phyloP scores from a whole-genome alignment of 2,888 invertebrate genomes.

The Blastobasis lacticolella region DNA sequence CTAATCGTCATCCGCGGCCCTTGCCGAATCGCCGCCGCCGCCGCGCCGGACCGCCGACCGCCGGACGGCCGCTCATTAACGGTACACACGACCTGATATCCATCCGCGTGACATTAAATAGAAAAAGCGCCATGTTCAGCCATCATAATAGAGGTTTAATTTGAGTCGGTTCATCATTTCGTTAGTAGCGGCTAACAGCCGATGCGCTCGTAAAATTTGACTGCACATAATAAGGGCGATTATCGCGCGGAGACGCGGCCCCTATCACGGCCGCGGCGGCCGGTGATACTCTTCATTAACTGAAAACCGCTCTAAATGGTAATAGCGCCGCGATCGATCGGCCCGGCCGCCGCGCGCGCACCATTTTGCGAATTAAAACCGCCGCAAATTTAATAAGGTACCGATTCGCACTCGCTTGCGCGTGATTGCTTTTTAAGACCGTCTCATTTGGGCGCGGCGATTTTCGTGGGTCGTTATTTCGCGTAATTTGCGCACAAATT shows the following conservation, averaged over 20 bases:
- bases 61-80: constrained; percentile 34
- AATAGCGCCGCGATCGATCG: constrained; percentile 48
- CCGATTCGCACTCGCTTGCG: constrained; percentile 29
- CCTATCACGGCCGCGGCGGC: no score
- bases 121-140: constrained; percentile 42
- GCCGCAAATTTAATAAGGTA: constrained; percentile 57
- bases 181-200: constrained; percentile 59
- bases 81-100: constrained; percentile 31
- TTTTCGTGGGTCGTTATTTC: constrained; percentile 27
- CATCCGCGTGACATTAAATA: constrained; percentile 43
- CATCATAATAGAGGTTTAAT: constrained; percentile 55
- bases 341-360: constrained; percentile 31
- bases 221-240: constrained; percentile 68
- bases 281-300: constrained; percentile 57
- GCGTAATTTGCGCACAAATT: constrained; percentile 1
- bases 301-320: constrained; percentile 67
- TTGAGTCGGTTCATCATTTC: constrained; percentile 56
- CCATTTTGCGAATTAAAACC: constrained; percentile 45
- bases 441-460: constrained; percentile 30
- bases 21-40: no score
- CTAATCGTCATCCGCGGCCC: constrained; percentile 24
- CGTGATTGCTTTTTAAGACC: constrained; percentile 46
- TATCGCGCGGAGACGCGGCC: constrained; percentile 44
- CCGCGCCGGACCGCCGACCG: constrained; percentile 15
- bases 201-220: constrained; percentile 70